Evolutionary conservation across 2,113 vertebrate genomes (phyloP).

Genomic region (Melanotaenia duboulayi): DNA sequence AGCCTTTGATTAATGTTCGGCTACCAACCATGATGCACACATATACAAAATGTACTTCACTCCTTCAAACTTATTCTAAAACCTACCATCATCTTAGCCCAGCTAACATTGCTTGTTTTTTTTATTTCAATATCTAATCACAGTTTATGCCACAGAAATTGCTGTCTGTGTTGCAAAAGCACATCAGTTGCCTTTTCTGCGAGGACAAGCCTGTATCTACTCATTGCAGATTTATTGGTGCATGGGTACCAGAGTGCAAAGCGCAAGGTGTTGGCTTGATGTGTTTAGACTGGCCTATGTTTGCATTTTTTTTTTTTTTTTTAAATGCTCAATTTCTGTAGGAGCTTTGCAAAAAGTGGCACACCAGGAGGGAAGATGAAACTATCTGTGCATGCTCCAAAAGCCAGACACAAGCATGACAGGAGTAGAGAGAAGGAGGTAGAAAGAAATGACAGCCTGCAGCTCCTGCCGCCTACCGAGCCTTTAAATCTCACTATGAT

Average conservation of each 20-base stretch:
- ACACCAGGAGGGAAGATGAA: slow-evolving; percentile 35
- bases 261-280: slow-evolving; percentile 15
- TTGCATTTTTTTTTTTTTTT: slow-evolving; percentile 5
- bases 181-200: slow-evolving; percentile 15
- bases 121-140: no score
- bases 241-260: neutral
- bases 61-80: neutral
- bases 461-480: slow-evolving; percentile 60
- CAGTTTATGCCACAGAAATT: no score
- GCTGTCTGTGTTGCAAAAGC: neutral
- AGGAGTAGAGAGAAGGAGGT: slow-evolving; percentile 40
- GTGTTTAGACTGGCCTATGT: slow-evolving; percentile 28
- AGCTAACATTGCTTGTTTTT: neutral
- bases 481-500: slow-evolving; percentile 72
- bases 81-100: neutral
- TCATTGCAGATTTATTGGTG: slow-evolving; percentile 36
- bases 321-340: slow-evolving; percentile 15
- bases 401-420: slow-evolving; percentile 43
- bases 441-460: slow-evolving; percentile 56
- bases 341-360: slow-evolving; percentile 30
- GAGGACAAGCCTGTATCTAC: slow-evolving; percentile 28
- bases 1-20: neutral
- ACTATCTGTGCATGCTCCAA: slow-evolving; percentile 32
- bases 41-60: neutral
- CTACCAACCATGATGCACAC: neutral